These are phyloP conservation scores for Sminthurinus aureus DNA, from an alignment of 2,888 invertebrate genomes.

Conservation along the genomic window DNA sequence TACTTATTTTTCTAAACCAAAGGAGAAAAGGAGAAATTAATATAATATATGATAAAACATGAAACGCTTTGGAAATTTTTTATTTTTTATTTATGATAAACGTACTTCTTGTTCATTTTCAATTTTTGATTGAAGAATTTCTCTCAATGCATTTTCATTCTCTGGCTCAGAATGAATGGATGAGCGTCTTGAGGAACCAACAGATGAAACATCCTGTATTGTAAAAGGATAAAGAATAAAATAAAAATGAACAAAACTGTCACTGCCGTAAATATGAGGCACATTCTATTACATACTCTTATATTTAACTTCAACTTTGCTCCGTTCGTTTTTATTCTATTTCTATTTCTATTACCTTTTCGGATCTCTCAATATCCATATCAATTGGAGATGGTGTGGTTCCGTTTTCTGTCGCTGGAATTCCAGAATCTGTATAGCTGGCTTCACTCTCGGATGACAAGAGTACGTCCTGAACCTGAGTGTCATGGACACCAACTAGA, in stretches of 20 bases:
- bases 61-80: too few species aligned
- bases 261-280: neutral
- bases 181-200: constrained; percentile 52
- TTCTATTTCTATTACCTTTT: constrained; percentile 10
- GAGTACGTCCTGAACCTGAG: constrained; percentile 41
- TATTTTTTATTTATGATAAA: neutral
- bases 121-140: constrained; percentile 53
- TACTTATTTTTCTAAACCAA: too few species aligned
- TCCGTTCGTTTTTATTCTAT: neutral
- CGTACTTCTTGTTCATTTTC: constrained; percentile 53
- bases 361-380: constrained; percentile 46
- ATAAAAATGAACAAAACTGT: neutral
- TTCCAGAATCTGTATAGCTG: constrained; percentile 58
- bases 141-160: constrained; percentile 55
- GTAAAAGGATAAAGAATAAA: neutral
- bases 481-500: constrained; percentile 28
- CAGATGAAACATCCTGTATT: constrained; percentile 31
- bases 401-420: constrained; percentile 53
- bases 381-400: constrained; percentile 59
- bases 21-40: too few species aligned
- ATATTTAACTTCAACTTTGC: too few species aligned
- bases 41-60: too few species aligned
- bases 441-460: constrained; percentile 58
- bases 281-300: neutral
- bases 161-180: constrained; percentile 52